phyloP scores from a whole-genome alignment of 64 coral and sea anemone species.

The Pocillopora verrucosa region DNA sequence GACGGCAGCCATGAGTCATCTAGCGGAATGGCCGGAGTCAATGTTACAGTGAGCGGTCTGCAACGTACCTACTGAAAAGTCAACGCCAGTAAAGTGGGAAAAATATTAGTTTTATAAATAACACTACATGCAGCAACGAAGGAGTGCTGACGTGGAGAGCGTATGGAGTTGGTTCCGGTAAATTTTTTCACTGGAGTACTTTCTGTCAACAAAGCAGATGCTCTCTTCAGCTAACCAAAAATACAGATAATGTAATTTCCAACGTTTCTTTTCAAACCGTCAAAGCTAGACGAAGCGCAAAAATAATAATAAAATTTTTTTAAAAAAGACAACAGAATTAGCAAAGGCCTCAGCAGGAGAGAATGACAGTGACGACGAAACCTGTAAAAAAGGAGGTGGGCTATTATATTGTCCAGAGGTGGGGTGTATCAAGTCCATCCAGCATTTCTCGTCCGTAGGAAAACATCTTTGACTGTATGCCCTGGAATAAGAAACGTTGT shows the following conservation, averaged over 20 bases:
- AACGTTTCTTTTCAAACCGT: slow-evolving; percentile 10
- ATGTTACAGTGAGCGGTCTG: too few relatives aligned
- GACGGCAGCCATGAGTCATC: too few relatives aligned
- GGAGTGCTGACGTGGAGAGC: neutral
- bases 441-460: slow-evolving; percentile 25
- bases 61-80: too few relatives aligned
- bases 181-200: slow-evolving; percentile 45
- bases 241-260: slow-evolving; percentile 10
- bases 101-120: neutral
- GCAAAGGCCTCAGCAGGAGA: neutral
- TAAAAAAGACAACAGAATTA: neutral
- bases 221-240: slow-evolving; percentile 17
- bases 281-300: neutral
- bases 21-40: too few relatives aligned
- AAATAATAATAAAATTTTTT: neutral
- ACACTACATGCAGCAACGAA: neutral
- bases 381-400: too few relatives aligned
- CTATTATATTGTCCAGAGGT: neutral
- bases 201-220: slow-evolving; percentile 20
- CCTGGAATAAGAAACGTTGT: too few relatives aligned
- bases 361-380: neutral
- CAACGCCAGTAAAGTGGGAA: neutral
- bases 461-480: slow-evolving; percentile 6
- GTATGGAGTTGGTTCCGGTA: neutral
- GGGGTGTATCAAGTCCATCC: neutral